These are phyloP conservation scores for Blastobasis lacticolella DNA, from an alignment of 2,888 invertebrate genomes.

Conservation along the genomic window DNA sequence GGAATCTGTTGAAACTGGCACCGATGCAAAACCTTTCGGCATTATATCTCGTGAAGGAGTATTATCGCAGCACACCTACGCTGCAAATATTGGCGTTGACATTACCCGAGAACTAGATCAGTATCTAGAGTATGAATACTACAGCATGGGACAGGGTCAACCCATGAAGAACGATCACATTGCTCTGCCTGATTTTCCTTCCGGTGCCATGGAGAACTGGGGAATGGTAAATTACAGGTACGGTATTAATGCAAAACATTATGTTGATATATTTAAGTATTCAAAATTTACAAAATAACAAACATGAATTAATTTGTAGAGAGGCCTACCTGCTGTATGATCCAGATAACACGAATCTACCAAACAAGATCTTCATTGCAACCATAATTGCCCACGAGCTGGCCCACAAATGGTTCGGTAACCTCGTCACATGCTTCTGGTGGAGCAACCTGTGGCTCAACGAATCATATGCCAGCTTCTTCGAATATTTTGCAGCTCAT, in stretches of 20 bases:
- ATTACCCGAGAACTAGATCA: conserved; percentile 69
- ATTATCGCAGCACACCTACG: conserved; percentile 49
- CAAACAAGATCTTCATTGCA: conserved; percentile 67
- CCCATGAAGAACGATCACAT: conserved; percentile 79
- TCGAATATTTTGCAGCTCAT: conserved; percentile 79
- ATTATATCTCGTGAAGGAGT: conserved; percentile 59
- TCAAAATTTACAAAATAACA: neutral
- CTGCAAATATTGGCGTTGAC: conserved; percentile 57
- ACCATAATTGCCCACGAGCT: conserved; percentile 83
- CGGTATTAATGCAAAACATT: neutral
- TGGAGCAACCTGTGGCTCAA: conserved; percentile 85
- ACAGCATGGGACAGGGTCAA: conserved; percentile 68
- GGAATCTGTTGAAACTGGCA: conserved; percentile 35
- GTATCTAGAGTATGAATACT: conserved; percentile 70
- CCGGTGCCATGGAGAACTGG: conserved; percentile 92
- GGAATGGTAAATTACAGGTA: conserved; percentile 86
- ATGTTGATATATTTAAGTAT: neutral
- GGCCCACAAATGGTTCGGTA: conserved; percentile 89
- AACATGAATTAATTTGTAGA: conserved; percentile 26
- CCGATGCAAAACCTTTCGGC: conserved; percentile 39
- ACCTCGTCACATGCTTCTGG: conserved; percentile 84
- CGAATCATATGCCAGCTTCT: conserved; percentile 81
- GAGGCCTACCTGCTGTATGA: conserved; percentile 68
- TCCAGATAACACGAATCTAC: conserved; percentile 46
- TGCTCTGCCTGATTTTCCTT: conserved; percentile 84